A percentile compares a stretch with the other conserved stretches of the same genome.
phyloP scores from a whole-genome alignment of 1,140 invertebrate species.

The Philopotamus ludificatus region DNA sequence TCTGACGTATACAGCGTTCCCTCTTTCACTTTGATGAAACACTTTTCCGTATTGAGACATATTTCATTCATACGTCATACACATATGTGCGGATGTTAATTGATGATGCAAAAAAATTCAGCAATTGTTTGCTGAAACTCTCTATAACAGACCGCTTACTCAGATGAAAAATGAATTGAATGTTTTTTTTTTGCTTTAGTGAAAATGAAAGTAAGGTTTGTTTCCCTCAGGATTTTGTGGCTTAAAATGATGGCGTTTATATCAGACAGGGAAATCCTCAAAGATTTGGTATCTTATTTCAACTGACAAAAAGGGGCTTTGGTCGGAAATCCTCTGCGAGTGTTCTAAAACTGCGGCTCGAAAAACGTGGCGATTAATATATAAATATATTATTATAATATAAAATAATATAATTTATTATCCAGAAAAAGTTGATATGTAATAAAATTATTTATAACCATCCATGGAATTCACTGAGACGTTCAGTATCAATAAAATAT shows the following conservation, averaged over 20 bases:
- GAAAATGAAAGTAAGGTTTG: slow-evolving; percentile 1
- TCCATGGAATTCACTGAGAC: too few species aligned
- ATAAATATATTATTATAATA: neutral
- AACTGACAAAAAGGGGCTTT: slow-evolving; percentile 24
- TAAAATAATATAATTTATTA: neutral
- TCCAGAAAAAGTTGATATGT: too few species aligned
- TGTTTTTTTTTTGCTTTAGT: neutral
- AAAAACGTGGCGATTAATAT: neutral
- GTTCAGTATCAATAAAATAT: neutral
- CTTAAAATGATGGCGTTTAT: slow-evolving; percentile 26
- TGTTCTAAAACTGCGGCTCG: slow-evolving; percentile 9
- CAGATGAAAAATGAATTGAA: slow-evolving; percentile 8
- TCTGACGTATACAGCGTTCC: neutral
- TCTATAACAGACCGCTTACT: neutral
- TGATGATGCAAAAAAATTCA: neutral
- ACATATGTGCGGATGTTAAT: neutral
- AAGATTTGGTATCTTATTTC: slow-evolving; percentile 29
- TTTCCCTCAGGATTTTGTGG: slow-evolving; percentile 18
- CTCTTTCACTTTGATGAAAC: neutral
- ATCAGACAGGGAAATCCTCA: slow-evolving; percentile 28
- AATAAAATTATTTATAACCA: too few species aligned
- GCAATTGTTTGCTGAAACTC: neutral
- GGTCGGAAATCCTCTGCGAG: slow-evolving; percentile 7
- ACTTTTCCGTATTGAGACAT: neutral
- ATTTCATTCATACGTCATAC: neutral